Evolutionary conservation across 2,113 vertebrate genomes (phyloP).

Genomic region (Rhinogobius similis): DNA sequence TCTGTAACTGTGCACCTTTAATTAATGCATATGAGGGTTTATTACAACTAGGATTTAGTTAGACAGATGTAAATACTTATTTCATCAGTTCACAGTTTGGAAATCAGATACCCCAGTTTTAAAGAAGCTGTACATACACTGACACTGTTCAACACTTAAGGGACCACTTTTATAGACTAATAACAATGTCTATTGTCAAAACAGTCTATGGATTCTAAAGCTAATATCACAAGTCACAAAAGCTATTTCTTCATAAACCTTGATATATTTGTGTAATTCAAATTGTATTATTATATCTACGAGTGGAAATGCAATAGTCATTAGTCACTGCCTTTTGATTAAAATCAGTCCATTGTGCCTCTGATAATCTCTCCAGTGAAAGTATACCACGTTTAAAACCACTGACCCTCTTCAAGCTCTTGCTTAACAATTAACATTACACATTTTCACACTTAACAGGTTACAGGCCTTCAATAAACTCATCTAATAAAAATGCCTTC

Average conservation of each 20-base stretch:
- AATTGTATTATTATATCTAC: not conserved
- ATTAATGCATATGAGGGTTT: too few species aligned
- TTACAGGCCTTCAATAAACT: constrained; percentile 49
- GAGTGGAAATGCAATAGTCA: not conserved
- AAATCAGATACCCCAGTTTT: too few species aligned
- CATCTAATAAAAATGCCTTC: constrained; percentile 22
- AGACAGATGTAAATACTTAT: too few species aligned
- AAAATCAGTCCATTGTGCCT: not conserved
- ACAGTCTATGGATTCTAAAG: not conserved
- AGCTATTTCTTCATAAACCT: not conserved
- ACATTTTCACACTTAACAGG: constrained; percentile 55
- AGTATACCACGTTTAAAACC: constrained; percentile 21
- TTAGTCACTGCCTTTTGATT: not conserved
- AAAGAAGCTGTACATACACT: not conserved
- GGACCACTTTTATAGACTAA: not conserved
- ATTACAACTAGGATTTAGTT: too few species aligned
- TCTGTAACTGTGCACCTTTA: too few species aligned
- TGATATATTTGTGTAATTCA: not conserved
- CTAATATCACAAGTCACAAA: not conserved
- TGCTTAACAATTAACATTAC: constrained; percentile 63
- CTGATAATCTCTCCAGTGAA: constrained; percentile 3
- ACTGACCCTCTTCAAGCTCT: constrained; percentile 44
- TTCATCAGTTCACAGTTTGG: too few species aligned
- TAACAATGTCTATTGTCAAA: not conserved
- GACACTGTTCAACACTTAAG: not conserved